Base-by-base conservation (phyloP, 2,797 vertebrate genomes). In the Malurus splendens region DNA sequence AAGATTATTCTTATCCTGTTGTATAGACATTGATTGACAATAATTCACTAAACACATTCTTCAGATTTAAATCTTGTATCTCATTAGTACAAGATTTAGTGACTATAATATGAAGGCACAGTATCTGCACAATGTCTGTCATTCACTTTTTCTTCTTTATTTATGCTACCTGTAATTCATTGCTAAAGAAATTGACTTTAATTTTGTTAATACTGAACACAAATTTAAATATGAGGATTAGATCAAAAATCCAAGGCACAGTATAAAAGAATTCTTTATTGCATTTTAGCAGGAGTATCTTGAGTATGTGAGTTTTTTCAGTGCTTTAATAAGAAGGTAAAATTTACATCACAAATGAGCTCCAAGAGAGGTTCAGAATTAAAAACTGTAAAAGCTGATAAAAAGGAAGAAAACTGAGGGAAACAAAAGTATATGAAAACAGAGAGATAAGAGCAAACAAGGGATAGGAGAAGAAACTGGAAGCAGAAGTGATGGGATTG, bases 61-160 rank as follows among this genome's bases (percentile, higher is more conserved):
- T 96, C 91, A 92, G 88, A 80, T 95, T 93, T 97, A 96, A 96
- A 86, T 96, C 95, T 96, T 95, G 74, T 93, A 72, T 95, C 95
- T 97, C 94, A 95, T 96, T 97, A 96, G 95, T 94, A 85, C 14
- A 51, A 97, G 94, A 97, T 96, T 96, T 97, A 91, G 86, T 52
- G 79, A 95, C 96, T 96, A 8, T 94, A 87, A 92, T 87, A 79
- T 48, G 82, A 96, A 94, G 81, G 67, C 54, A 93, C 4, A 16
- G 50, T 96, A 75, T 94, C 90, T 94, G 73, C 87, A 91, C 94
- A 76, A 38, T 92, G 91, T 82, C 72, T 94, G 78, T 67, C 89
- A 88, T 93, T 94, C 55, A 83, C 81, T 95, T 93, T 95, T 90
- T 84, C 57, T 84, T 94, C 83, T 93, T 92, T 92, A 80, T 95